Base-by-base conservation (phyloP, 1,140 invertebrate genomes). In the Bombus vancouverensis region DNA sequence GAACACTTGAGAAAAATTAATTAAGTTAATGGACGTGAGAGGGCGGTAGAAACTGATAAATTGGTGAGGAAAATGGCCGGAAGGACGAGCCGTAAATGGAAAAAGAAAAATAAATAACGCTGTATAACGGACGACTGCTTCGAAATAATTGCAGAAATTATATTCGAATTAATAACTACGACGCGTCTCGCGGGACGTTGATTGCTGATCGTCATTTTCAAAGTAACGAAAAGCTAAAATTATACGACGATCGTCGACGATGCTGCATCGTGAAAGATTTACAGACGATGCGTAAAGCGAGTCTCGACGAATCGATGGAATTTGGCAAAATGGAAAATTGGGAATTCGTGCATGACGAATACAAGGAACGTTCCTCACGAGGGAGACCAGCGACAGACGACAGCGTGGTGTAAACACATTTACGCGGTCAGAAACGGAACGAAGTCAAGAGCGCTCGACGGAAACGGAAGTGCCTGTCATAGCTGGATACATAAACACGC, bases 391-490 rank as follows among this genome's bases (percentile, higher is more conserved):
- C 84, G 85, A 87, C 81, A 83, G 74, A 70, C 87, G 85, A 84
- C 85, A 44, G 74, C 53, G 68, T 44, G 88, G 74, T 83, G 87
- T 92, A 92, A 92, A 92, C 92, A 90, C 89, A 91, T 93, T 90
- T 90, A 92, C 86, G 87, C 89, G 89, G 62, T 90, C 87, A 85
- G 89, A 84, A 80, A 90, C 86, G 90, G 86, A 92, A 91, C 83
- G 91, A 90, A 88, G 89, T 89, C 76, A 90, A 93, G 92, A 87
- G 88, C 88, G 84, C 92, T 90, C 89, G 88, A 92, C 93, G 94
- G 94, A 95, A 95, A 92, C 94, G 94, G 94, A 95, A 95, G 92
- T 94, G 92, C 90, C 92, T 94, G 94, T 95, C 94, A 94, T 93
- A 94, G 91, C 93, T 94, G 92, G 92, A 92, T 94, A 94, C 91